phyloP scores from a whole-genome alignment of 2,888 invertebrate genomes.

The Ptilodon capucinus region DNA sequence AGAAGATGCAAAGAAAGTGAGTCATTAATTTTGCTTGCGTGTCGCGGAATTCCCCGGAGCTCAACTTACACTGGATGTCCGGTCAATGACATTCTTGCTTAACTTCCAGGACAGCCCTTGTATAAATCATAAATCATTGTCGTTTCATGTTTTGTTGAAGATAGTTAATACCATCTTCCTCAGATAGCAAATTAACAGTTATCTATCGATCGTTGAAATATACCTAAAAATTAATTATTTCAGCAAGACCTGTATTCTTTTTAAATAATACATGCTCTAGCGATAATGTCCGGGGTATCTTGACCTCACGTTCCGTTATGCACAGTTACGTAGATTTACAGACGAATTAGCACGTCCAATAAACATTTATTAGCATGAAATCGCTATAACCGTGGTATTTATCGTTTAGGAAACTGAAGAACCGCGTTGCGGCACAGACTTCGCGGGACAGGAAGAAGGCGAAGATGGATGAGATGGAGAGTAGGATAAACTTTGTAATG shows the following conservation, averaged over 20 bases:
- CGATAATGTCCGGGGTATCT: conserved; percentile 5
- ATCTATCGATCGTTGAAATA: too few relatives aligned
- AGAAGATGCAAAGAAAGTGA: conserved; percentile 94
- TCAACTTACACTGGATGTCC: conserved; percentile 23
- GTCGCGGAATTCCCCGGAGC: conserved; percentile 34
- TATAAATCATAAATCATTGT: too few relatives aligned
- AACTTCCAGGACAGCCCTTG: too few relatives aligned
- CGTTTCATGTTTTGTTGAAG: too few relatives aligned
- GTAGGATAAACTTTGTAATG: conserved; percentile 84
- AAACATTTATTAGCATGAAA: conserved; percentile 9
- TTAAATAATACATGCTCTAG: background rate
- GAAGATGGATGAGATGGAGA: conserved; percentile 94
- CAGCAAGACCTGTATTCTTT: too few relatives aligned
- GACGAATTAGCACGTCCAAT: conserved; percentile 16
- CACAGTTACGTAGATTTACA: conserved; percentile 29
- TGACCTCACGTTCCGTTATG: conserved; percentile 32
- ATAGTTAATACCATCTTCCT: too few relatives aligned
- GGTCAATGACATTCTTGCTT: conserved; percentile 7
- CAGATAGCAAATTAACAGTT: too few relatives aligned
- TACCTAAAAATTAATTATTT: too few relatives aligned
- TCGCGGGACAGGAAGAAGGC: conserved; percentile 98
- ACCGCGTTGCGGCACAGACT: conserved; percentile 98
- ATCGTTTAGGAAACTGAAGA: conserved; percentile 92
- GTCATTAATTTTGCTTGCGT: conserved; percentile 64
- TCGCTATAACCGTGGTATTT: conserved; percentile 15